Evolutionary conservation across 2,113 vertebrate species (phyloP).

Genomic region (Macrotus californicus): DNA sequence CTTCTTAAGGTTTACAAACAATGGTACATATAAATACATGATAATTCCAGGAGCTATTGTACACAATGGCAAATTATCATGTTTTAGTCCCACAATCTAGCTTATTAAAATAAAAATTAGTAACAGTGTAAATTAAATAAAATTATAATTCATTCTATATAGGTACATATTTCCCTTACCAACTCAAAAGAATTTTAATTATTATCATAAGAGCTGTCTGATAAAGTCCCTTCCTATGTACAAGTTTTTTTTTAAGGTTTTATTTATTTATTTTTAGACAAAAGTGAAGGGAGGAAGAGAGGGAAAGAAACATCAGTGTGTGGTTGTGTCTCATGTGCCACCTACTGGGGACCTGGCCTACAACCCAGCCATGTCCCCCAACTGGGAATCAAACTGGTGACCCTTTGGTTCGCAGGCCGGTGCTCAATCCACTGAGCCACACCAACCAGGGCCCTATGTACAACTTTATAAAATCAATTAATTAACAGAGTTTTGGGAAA

Average conservation of each 20-base stretch:
- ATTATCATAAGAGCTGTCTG: not conserved
- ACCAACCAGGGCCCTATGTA: not conserved
- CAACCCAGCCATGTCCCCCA: no score
- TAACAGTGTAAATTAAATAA: not conserved
- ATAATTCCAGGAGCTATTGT: not conserved
- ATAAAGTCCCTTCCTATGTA: not conserved
- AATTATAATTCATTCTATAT: not conserved
- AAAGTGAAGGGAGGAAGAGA: no score
- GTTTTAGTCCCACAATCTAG: not conserved
- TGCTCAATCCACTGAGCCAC: no score
- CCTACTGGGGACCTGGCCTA: no score
- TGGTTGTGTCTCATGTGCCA: no score
- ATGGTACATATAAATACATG: conserved; percentile 17
- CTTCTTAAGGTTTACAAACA: conserved; percentile 38
- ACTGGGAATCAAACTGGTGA: no score
- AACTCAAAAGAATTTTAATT: not conserved
- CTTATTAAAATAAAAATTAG: conserved; percentile 31
- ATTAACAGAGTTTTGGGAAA: not conserved
- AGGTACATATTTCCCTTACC: not conserved
- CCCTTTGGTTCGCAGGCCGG: no score
- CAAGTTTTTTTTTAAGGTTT: no score
- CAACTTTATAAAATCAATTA: conserved; percentile 17
- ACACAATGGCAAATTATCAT: not conserved
- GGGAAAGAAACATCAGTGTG: no score
- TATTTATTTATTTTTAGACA: no score